phyloP scores from a whole-genome alignment of 2,113 vertebrate genomes.

The Halichoeres trimaculatus region DNA sequence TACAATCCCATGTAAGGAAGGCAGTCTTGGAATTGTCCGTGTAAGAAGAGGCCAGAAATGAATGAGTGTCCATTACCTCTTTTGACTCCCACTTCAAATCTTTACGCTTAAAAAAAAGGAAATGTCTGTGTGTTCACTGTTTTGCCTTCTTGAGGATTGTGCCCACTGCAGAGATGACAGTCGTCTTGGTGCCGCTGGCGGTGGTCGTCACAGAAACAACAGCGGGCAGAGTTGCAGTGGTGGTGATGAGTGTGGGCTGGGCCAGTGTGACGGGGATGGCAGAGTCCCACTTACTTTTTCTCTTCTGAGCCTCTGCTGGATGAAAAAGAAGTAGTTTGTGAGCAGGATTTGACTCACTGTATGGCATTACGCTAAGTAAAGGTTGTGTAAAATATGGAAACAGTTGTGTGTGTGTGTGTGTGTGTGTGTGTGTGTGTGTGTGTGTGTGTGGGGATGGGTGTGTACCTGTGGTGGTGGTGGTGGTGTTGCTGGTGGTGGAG shows the following conservation, averaged over 20 bases:
- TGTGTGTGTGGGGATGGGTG: too few relatives aligned
- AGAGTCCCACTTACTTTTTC: slow-evolving; percentile 99
- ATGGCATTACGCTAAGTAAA: too few relatives aligned
- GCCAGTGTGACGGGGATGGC: slow-evolving; percentile 95
- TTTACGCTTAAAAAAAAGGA: not conserved
- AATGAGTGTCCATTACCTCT: not conserved
- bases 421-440: too few relatives aligned
- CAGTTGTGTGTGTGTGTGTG: not conserved
- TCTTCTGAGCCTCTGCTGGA: slow-evolving; percentile 93
- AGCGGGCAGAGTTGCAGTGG: slow-evolving; percentile 90
- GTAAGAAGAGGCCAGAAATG: slow-evolving; percentile 8
- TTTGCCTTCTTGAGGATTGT: slow-evolving; percentile 98
- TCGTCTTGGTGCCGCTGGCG: slow-evolving; percentile 97
- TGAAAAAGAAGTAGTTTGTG: not conserved
- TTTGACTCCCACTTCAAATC: not conserved
- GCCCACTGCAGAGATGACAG: slow-evolving; percentile 97
- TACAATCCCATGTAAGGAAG: slow-evolving; percentile 46
- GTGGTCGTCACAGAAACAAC: slow-evolving; percentile 98
- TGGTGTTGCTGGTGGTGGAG: slow-evolving; percentile 86
- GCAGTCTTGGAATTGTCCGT: slow-evolving; percentile 32
- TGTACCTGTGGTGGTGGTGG: slow-evolving; percentile 91
- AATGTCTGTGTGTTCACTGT: slow-evolving; percentile 84
- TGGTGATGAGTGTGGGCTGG: slow-evolving; percentile 95
- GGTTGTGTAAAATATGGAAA: too few relatives aligned
- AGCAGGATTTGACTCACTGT: not conserved